These are phyloP conservation scores for Amorpha juglandis DNA, from an alignment of 2,888 invertebrate genomes.

Conservation along the genomic window DNA sequence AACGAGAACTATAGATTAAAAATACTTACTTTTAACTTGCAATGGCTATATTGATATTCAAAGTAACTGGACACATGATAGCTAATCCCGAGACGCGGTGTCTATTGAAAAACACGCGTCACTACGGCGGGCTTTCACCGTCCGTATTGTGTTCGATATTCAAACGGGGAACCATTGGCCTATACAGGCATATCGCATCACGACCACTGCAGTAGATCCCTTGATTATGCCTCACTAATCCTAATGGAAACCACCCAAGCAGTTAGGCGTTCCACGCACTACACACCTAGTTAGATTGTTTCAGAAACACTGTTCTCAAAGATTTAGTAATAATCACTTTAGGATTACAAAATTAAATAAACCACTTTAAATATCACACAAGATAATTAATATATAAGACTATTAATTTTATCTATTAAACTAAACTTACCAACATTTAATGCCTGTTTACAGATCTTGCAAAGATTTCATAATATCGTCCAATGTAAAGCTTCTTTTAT, in stretches of 20 bases:
- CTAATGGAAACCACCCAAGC: too few relatives aligned
- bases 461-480: conserved; percentile 26
- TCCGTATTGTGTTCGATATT: not conserved
- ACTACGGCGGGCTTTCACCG: not conserved
- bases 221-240: too few relatives aligned
- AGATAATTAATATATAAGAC: too few relatives aligned
- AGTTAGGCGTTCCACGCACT: too few relatives aligned
- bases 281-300: too few relatives aligned
- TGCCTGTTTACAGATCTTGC: not conserved
- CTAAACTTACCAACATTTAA: not conserved
- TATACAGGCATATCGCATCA: too few relatives aligned
- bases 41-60: not conserved
- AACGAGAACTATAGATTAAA: too few relatives aligned
- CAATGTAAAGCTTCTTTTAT: conserved; percentile 31
- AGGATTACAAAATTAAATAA: too few relatives aligned
- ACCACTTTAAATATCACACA: too few relatives aligned
- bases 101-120: not conserved
- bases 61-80: not conserved
- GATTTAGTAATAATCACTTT: too few relatives aligned
- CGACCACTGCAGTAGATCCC: not conserved
- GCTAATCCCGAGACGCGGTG: not conserved
- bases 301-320: too few relatives aligned
- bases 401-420: too few relatives aligned
- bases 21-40: not conserved
- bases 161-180: not conserved